Conservation (phyloP, 2,888 invertebrate species). For the Drosophila conformis region DNA sequence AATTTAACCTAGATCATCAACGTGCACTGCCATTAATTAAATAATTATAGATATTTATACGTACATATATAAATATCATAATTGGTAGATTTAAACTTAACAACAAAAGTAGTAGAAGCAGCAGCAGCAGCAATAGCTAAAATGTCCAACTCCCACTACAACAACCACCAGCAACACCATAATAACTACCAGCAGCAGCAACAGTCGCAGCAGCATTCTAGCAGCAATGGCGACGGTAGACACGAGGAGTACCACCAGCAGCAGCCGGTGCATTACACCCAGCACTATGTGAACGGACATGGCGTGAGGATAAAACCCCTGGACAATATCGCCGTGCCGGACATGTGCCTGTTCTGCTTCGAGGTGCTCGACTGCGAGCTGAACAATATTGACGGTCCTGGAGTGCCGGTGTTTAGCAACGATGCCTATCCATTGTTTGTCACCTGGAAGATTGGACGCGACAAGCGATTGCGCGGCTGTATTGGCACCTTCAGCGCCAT, state of each 20-base stretch:
- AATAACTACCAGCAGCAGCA: conserved; percentile 61
- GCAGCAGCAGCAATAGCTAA: conserved; percentile 34
- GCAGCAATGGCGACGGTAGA: conserved; percentile 60
- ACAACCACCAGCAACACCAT: conserved; percentile 64
- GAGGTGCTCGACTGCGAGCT: conserved; percentile 98
- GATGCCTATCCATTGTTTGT: conserved; percentile 99
- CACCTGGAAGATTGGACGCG: conserved; percentile 99
- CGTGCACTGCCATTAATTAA: conserved; percentile 82
- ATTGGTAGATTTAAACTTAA: conserved; percentile 57
- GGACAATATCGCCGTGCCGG: conserved; percentile 91
- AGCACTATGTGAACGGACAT: conserved; percentile 85
- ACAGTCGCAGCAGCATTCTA: conserved; percentile 55
- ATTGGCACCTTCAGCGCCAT: conserved; percentile 99
- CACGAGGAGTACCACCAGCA: conserved; percentile 64
- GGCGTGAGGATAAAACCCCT: conserved; percentile 68
- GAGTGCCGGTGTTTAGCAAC: conserved; percentile 96
- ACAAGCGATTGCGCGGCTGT: conserved; percentile 97
- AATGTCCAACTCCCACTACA: conserved; percentile 76
- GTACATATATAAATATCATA: conserved; percentile 49
- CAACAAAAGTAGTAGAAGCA: conserved; percentile 25
- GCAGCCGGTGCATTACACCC: conserved; percentile 64
- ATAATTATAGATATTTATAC: conserved; percentile 48
- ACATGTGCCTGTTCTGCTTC: conserved; percentile 99
- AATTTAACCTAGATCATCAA: conserved; percentile 74
- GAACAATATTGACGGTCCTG: conserved; percentile 96